Base-by-base conservation (phyloP, 2,888 invertebrate species). In the Salpingus planirostris region DNA sequence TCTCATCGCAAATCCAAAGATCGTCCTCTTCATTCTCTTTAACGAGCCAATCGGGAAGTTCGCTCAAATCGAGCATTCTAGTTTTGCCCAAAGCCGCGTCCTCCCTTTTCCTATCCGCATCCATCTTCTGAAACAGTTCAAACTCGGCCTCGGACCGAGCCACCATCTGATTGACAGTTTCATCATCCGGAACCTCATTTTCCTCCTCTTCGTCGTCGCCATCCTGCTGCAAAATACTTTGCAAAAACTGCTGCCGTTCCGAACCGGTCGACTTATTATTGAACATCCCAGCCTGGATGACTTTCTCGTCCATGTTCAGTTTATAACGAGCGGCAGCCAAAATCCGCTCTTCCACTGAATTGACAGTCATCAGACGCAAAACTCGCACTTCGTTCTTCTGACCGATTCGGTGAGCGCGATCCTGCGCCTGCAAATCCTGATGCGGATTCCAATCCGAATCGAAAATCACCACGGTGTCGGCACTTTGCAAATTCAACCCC, bases 381-480 rank as follows among this genome's bases (percentile, higher is more conserved):
- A 99, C 98, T 15, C 98, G 80, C 37, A 98, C 96, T 67, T 98
- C 98, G 61, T 97, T 96, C 44, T 93, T 82, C 66, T 98, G 98
- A 0, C 98, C 98, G 49, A 98, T 99, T 66, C 98, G 85, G 76
- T 98, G 98, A 2, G 98, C 98, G 59, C 98, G 80, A 72, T 98
- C 98, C 70, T 98, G 97, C 1, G 98, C 98, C 78, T 99, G 98
- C 48, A 98, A 74, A 75, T 98, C 97, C 81, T 98, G 98, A 71
- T 98, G 98, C 2, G 98, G 98, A 74, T 99, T 98, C 98, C 98
- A 99, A 68, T 99, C 98, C 1, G 97, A 97, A 68, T 99, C 98
- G 64, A 97, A 99, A 47, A 98, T 97, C 47, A 98, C 76, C 43
- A 98, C 98, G 11, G 98, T 99, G 64, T 99, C 98, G 3, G 98